Evolutionary conservation across 2,888 invertebrate species (phyloP).

Genomic region (Spialia ferax): DNA sequence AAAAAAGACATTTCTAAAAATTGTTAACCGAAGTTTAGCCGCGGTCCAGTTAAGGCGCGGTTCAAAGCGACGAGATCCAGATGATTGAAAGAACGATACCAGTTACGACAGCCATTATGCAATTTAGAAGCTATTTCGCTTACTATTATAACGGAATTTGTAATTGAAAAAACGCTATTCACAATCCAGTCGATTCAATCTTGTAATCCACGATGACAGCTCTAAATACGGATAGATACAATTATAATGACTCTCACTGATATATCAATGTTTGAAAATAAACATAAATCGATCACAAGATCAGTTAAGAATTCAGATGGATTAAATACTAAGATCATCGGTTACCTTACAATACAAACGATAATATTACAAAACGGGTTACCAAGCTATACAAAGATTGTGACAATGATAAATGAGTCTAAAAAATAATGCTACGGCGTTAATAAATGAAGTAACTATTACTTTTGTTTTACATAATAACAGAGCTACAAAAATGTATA

Average conservation of each 20-base stretch:
- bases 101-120: constrained; percentile 6
- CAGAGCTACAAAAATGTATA: no score
- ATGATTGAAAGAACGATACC: constrained; percentile 8
- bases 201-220: neutral
- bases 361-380: neutral
- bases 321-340: no score
- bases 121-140: constrained; percentile 20
- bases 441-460: no score
- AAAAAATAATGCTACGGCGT: neutral
- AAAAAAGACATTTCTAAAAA: no score
- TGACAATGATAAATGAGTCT: constrained; percentile 8
- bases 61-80: neutral
- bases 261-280: no score
- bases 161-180: no score
- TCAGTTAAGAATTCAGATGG: no score
- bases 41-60: constrained; percentile 1
- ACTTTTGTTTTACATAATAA: no score
- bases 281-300: no score
- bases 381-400: neutral
- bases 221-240: neutral
- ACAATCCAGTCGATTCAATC: neutral
- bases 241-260: no score
- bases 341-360: no score
- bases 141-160: neutral
- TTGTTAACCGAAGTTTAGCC: neutral